These are phyloP conservation scores for Sicus ferrugineus DNA, from an alignment of 2,888 invertebrate species.

Conservation along the genomic window DNA sequence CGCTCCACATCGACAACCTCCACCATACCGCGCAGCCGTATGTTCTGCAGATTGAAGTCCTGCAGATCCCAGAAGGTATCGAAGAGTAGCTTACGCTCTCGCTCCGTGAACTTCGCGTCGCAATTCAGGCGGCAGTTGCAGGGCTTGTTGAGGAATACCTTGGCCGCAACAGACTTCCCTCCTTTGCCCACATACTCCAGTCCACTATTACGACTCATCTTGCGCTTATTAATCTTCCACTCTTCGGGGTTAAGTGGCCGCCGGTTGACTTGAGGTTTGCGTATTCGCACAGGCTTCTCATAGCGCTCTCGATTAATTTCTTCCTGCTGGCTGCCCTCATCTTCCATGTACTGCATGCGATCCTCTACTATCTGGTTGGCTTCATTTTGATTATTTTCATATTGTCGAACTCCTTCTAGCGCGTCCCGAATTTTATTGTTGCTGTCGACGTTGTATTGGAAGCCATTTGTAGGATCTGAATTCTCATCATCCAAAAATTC, in stretches of 20 bases:
- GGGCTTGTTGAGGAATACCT: constrained; percentile 7
- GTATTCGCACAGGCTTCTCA: background rate
- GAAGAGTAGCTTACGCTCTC: constrained; percentile 20
- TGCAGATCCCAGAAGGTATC: constrained; percentile 21
- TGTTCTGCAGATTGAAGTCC: constrained; percentile 24
- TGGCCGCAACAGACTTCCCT: constrained; percentile 2
- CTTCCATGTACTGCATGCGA: background rate
- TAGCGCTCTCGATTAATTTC: too few relatives aligned
- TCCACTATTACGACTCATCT: constrained; percentile 16
- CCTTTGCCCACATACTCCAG: constrained; percentile 8
- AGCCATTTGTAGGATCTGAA: background rate
- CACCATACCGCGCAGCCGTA: constrained; percentile 18
- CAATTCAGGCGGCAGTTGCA: constrained; percentile 24
- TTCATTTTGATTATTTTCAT: constrained; percentile 2
- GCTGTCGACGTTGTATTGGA: background rate
- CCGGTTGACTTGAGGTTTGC: background rate
- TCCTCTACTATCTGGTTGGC: background rate
- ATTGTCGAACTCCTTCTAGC: background rate
- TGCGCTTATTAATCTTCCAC: constrained; percentile 17
- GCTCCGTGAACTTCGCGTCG: constrained; percentile 4
- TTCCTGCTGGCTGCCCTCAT: background rate
- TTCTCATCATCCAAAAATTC: background rate
- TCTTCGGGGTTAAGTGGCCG: background rate
- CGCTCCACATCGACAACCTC: constrained; percentile 13
- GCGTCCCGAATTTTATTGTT: background rate